phyloP scores from a whole-genome alignment of 2,797 vertebrate species.

The Cyclopterus lumpus region DNA sequence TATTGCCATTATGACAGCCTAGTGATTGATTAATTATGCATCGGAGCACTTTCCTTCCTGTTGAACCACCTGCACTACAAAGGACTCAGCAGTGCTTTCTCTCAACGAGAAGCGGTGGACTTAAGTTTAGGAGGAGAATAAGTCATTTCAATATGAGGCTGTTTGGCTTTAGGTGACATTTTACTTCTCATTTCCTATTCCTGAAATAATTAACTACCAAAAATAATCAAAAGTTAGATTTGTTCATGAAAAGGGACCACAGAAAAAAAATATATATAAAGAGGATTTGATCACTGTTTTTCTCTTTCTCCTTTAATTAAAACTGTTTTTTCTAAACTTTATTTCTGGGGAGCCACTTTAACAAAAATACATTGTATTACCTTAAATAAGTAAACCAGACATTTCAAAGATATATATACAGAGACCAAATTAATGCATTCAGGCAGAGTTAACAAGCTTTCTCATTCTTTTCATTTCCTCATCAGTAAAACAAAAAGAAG shows the following conservation, averaged over 20 bases:
- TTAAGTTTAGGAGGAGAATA: conserved; percentile 8
- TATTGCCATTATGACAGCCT: conserved; percentile 69
- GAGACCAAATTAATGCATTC: too few species aligned
- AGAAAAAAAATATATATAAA: not conserved
- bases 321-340: too few species aligned
- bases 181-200: not conserved
- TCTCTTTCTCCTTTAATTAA: too few species aligned
- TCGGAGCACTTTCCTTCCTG: conserved; percentile 59
- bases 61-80: conserved; percentile 32
- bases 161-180: not conserved
- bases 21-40: conserved; percentile 73
- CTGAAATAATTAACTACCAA: not conserved
- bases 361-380: too few species aligned
- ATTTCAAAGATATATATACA: too few species aligned
- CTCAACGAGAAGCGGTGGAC: conserved; percentile 9
- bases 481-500: too few species aligned
- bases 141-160: not conserved
- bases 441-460: too few species aligned
- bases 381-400: too few species aligned
- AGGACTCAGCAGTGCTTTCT: conserved; percentile 30
- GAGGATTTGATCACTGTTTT: not conserved
- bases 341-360: too few species aligned
- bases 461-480: too few species aligned
- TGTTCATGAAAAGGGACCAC: not conserved
- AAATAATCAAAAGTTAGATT: not conserved